phyloP scores from a whole-genome alignment of 2,888 invertebrate genomes.

The Amphipoea oculea region DNA sequence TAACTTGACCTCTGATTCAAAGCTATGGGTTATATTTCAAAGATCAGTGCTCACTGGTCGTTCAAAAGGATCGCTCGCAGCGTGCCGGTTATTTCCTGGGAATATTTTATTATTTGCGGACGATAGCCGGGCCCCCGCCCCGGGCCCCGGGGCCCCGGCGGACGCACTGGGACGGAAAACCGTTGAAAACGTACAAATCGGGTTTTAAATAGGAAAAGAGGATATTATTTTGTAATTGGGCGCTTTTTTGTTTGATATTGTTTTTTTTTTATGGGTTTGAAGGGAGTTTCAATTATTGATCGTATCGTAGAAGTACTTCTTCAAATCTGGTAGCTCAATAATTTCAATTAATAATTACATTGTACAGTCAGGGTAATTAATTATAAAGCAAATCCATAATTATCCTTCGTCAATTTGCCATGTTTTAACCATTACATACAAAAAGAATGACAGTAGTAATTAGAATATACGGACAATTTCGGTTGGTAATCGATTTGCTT shows the following conservation, averaged over 20 bases:
- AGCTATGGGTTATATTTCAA: background rate
- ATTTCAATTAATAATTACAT: constrained; percentile 4
- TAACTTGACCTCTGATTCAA: constrained; percentile 4
- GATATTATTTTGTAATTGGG: constrained; percentile 50
- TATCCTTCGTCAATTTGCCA: background rate
- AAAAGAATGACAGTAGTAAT: background rate
- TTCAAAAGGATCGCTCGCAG: constrained; percentile 45
- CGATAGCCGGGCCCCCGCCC: constrained; percentile 18
- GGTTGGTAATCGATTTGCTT: background rate
- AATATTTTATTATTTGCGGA: constrained; percentile 65
- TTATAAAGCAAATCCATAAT: background rate
- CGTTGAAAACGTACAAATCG: constrained; percentile 55
- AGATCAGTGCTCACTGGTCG: constrained; percentile 30
- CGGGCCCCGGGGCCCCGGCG: constrained; percentile 2
- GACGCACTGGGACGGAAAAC: constrained; percentile 53
- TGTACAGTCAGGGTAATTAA: background rate
- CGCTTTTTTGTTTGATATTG: constrained; percentile 27
- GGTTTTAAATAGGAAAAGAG: constrained; percentile 43
- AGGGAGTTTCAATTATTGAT: background rate
- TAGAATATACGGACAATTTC: background rate
- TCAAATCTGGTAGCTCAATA: background rate
- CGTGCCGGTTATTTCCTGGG: constrained; percentile 57
- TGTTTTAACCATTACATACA: background rate
- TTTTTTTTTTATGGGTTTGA: constrained; percentile 16
- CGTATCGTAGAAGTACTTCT: background rate